A percentile compares a stretch with the other conserved stretches of the same genome.
Evolutionary conservation across 2,113 vertebrate species (phyloP).

Genomic region (Fulmarus glacialis): DNA sequence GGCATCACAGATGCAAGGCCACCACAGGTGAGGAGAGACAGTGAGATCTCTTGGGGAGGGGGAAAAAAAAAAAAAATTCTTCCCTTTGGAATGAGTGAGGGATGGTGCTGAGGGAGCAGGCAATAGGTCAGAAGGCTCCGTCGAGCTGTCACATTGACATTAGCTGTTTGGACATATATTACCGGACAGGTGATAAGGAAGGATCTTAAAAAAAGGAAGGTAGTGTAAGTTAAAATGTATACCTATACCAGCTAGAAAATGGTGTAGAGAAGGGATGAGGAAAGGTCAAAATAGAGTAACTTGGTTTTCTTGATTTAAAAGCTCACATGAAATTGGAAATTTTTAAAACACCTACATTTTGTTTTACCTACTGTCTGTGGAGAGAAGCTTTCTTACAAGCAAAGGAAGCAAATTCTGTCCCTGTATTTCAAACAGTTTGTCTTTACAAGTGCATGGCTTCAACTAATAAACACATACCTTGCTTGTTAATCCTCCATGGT

Average conservation of each 20-base stretch:
- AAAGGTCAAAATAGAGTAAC: neutral
- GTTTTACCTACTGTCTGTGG: neutral
- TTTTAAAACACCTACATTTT: neutral
- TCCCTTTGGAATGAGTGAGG: neutral
- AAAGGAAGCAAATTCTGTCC: neutral
- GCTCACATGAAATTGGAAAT: neutral
- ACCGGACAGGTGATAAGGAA: neutral
- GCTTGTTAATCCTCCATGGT: constrained; percentile 12
- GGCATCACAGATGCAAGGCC: neutral
- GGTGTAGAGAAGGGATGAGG: neutral
- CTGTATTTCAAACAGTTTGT: neutral
- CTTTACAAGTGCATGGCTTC: neutral
- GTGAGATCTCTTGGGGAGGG: neutral
- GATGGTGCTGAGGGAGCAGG: neutral
- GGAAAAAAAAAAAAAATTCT: neutral
- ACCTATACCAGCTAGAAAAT: neutral
- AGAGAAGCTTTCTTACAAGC: neutral
- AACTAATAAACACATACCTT: constrained; percentile 32
- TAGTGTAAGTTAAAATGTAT: accelerated
- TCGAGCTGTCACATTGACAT: neutral
- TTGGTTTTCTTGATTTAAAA: neutral
- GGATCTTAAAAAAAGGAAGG: neutral
- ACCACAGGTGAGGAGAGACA: neutral
- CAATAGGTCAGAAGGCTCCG: neutral
- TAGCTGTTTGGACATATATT: accelerated